These are phyloP conservation scores for Girardinichthys multiradiatus DNA, from an alignment of 2,113 vertebrate genomes.

Conservation along the genomic window DNA sequence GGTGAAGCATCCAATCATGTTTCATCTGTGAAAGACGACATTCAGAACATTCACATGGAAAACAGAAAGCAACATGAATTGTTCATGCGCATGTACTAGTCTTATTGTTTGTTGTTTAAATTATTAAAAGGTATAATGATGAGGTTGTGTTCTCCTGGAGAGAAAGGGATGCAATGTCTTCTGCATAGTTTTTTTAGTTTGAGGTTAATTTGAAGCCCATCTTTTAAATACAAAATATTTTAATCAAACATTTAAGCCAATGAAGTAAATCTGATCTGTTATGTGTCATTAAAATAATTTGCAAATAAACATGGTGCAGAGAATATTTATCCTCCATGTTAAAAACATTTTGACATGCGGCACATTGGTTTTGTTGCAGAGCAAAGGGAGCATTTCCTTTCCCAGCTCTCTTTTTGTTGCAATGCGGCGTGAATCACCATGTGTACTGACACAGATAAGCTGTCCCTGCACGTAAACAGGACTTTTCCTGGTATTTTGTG, in stretches of 20 bases:
- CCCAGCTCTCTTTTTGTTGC: no score
- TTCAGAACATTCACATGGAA: neutral
- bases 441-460: neutral
- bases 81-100: neutral
- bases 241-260: no score
- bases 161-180: neutral
- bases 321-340: no score
- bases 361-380: neutral
- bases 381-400: neutral
- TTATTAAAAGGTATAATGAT: neutral
- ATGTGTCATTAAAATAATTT: no score
- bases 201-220: neutral
- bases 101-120: neutral
- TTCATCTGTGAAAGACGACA: neutral
- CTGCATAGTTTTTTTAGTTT: no score
- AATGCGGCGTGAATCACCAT: no score
- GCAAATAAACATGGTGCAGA: no score
- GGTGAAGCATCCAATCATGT: constrained; percentile 3
- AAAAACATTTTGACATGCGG: no score
- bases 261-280: no score
- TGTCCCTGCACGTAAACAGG: neutral
- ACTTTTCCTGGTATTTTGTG: neutral
- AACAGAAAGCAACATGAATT: neutral
- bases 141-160: neutral
- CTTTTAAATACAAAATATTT: no score